Percentiles rank a stretch among this genome's conserved stretches.
These are phyloP conservation scores for Lymantria dispar DNA, from an alignment of 2,888 invertebrate species.

Conservation along the genomic window DNA sequence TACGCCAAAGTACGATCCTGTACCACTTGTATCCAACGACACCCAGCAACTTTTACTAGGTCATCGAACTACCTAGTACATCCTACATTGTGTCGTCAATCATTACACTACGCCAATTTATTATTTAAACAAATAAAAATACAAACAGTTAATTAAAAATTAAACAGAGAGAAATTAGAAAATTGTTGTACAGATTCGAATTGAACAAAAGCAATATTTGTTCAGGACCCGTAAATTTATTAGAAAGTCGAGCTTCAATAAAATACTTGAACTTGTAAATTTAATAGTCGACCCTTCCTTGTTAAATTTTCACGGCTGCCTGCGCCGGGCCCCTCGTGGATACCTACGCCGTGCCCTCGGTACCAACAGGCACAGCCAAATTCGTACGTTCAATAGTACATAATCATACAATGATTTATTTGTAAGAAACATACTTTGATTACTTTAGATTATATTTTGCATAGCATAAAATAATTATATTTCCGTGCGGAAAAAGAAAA, in stretches of 20 bases:
- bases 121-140: too few species aligned
- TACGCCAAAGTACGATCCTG: too few species aligned
- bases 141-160: too few species aligned
- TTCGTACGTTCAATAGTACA: slow-evolving; percentile 16
- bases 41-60: too few species aligned
- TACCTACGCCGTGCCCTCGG: slow-evolving; percentile 20
- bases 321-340: slow-evolving; percentile 22
- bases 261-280: slow-evolving; percentile 18
- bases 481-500: too few species aligned
- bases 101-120: too few species aligned
- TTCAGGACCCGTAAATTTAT: slow-evolving; percentile 2
- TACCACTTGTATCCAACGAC: too few species aligned
- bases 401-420: slow-evolving; percentile 24
- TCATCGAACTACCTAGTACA: too few species aligned
- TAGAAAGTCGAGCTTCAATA: slow-evolving; percentile 10
- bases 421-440: slow-evolving; percentile 7
- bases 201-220: not conserved
- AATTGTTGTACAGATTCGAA: too few species aligned
- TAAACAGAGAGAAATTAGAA: too few species aligned
- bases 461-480: too few species aligned
- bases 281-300: slow-evolving; percentile 36
- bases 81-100: too few species aligned
- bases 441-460: not conserved
- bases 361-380: slow-evolving; percentile 11
- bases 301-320: slow-evolving; percentile 68